A percentile compares a stretch with the other conserved stretches of the same genome.
These are phyloP conservation scores for Gymnocephalus cernua DNA, from an alignment of 2,113 vertebrate species.

Conservation along the genomic window DNA sequence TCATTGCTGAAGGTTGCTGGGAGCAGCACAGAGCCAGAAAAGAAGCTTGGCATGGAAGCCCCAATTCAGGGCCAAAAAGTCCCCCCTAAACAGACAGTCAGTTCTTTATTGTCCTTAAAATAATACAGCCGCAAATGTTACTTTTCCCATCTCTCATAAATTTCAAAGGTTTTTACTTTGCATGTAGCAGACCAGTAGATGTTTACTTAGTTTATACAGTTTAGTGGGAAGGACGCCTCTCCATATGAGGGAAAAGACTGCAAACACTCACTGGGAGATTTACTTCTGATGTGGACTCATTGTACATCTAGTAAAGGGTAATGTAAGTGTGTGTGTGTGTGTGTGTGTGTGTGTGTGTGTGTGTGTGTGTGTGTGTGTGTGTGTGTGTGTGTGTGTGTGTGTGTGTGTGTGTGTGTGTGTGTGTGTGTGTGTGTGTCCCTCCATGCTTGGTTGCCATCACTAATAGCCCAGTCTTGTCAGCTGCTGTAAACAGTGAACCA, in stretches of 20 bases:
- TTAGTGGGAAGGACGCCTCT: not conserved
- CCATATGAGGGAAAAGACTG: conserved; percentile 55
- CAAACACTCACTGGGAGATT: conserved; percentile 14
- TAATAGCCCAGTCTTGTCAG: conserved; percentile 65
- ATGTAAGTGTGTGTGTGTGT: conserved; percentile 11
- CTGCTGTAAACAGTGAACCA: conserved; percentile 78
- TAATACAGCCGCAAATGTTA: not conserved
- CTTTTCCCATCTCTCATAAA: not conserved
- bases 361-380: conserved; percentile 12
- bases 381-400: not conserved
- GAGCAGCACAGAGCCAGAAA: not conserved
- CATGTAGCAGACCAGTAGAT: not conserved
- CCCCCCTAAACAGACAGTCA: no score
- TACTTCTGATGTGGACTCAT: conserved; percentile 9
- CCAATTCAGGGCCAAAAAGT: not conserved
- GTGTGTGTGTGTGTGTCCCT: not conserved
- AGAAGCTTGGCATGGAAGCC: not conserved
- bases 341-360: conserved; percentile 23
- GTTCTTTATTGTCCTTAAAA: not conserved
- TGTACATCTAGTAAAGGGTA: conserved; percentile 14
- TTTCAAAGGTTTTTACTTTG: not conserved
- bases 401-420: not conserved
- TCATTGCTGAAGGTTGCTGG: not conserved
- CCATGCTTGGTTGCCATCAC: conserved; percentile 60
- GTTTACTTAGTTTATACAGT: not conserved